Evolutionary conservation across 1,140 invertebrate species (phyloP).

Genomic region (Diachasma alloeum): DNA sequence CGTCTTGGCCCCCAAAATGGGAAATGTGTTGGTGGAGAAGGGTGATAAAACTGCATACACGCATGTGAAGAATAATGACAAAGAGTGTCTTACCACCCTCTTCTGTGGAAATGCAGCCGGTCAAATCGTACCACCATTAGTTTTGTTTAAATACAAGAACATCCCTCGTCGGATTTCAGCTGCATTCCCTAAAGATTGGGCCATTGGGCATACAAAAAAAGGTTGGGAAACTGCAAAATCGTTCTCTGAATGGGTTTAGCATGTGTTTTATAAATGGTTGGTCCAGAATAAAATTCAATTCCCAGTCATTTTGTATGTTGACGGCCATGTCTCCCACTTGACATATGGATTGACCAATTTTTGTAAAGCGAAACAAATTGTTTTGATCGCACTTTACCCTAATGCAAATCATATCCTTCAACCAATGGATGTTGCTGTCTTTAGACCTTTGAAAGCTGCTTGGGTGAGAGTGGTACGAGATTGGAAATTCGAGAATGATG

Average conservation of each 20-base stretch:
- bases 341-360: slow-evolving; percentile 48
- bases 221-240: slow-evolving; percentile 53
- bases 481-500: slow-evolving; percentile 15
- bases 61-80: too few species aligned
- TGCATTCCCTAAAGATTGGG: slow-evolving; percentile 43
- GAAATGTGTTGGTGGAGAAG: too few species aligned
- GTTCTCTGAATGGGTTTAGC: slow-evolving; percentile 35
- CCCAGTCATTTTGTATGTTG: slow-evolving; percentile 46
- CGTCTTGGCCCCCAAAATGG: too few species aligned
- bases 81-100: slow-evolving; percentile 53
- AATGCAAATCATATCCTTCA: slow-evolving; percentile 55
- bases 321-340: slow-evolving; percentile 54
- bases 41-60: too few species aligned
- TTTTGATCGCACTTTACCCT: slow-evolving; percentile 33
- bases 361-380: slow-evolving; percentile 44
- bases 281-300: slow-evolving; percentile 40
- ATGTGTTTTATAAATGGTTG: slow-evolving; percentile 55
- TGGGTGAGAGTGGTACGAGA: background rate
- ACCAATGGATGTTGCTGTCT: slow-evolving; percentile 50
- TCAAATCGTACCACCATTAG: slow-evolving; percentile 39
- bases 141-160: slow-evolving; percentile 50
- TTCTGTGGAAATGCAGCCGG: slow-evolving; percentile 53
- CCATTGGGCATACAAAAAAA: slow-evolving; percentile 43
- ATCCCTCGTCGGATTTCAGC: slow-evolving; percentile 38
- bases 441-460: slow-evolving; percentile 25